Base-by-base conservation (phyloP, 2,888 invertebrate species). In the Dicyrtoma fusca region DNA sequence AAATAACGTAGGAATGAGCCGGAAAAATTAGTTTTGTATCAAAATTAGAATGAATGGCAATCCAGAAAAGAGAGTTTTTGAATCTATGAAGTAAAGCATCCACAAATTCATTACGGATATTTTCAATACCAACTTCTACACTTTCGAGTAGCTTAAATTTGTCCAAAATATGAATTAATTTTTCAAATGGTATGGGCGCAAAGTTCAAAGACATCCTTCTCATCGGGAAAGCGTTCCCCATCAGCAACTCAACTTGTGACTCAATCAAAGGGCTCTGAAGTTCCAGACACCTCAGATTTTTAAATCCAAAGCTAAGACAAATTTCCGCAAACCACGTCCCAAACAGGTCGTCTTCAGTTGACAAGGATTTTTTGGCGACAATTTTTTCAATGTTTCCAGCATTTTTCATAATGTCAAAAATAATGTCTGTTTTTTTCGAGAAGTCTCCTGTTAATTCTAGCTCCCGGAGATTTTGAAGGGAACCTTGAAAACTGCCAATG, bases 321-420 rank as follows among this genome's bases (percentile, higher is more conserved):
- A 72, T 68, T 66, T 74, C 70, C 13, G 57, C 53, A 19, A 76
- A 68, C 75, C 75, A 76, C 1, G 66, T 74, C 11, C 75, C 74
- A 71, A 74, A 76, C 11, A 74, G 55, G 63, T 73, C 74, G 51
- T 70, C 71, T 13, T 74, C 61, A 5, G 11, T 17, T 11, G 10
- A 23, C 42, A 47, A 10, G 34, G 26, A 55, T 19, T 74, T 69
- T 11, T 49, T 45, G 13, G 69, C 42, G 4, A 34, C 69, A 19
- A 74, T 72, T 26, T 47, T 45, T 21, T 69, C 65, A 19, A 74
- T 21, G 44, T 69, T 65, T 23, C 47, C 45, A 3, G 66, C 53
- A 19, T 53, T 72, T 65, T 66, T 69, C 14, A 69, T 57, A 34
- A 74, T 63, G 47, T 72, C 57, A 47, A 72, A 74, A 19, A 74